These are phyloP conservation scores for Rhizoglyphus robini DNA, from an alignment of 1,140 invertebrate genomes.

Conservation along the genomic window DNA sequence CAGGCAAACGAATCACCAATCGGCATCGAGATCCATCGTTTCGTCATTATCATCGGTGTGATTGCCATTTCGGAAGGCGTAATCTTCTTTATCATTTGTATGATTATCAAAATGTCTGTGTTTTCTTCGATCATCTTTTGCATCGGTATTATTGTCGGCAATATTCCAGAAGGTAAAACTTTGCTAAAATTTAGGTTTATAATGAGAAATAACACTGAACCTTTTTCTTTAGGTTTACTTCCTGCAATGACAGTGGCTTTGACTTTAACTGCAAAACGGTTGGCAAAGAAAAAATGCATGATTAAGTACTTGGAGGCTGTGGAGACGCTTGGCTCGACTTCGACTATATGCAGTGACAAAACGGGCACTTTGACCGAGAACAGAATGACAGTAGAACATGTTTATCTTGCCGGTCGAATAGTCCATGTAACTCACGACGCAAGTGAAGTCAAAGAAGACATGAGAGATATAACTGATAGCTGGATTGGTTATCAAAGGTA, in stretches of 20 bases:
- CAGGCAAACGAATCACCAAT: constrained; percentile 39
- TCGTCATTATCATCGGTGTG: not conserved
- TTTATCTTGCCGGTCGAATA: constrained; percentile 95
- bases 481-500: not conserved
- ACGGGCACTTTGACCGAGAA: constrained; percentile 91
- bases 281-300: constrained; percentile 87
- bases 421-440: not conserved
- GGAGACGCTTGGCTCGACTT: constrained; percentile 86
- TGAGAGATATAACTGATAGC: not conserved
- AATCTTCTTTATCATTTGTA: constrained; percentile 32
- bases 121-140: constrained; percentile 89
- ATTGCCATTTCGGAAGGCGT: constrained; percentile 35
- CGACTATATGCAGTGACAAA: constrained; percentile 92
- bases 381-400: constrained; percentile 88
- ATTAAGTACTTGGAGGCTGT: constrained; percentile 95
- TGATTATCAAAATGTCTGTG: constrained; percentile 31
- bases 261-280: constrained; percentile 32
- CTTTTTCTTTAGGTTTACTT: constrained; percentile 42
- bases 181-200: no score
- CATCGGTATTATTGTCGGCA: constrained; percentile 95
- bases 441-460: constrained; percentile 6
- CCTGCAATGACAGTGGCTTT: constrained; percentile 68
- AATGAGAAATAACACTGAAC: not conserved
- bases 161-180: constrained; percentile 97
- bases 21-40: constrained; percentile 27